Evolutionary conservation across 2,888 invertebrate genomes (phyloP), one percentile per base, ranked within the genome.

Genomic region (Troides helena): DNA sequence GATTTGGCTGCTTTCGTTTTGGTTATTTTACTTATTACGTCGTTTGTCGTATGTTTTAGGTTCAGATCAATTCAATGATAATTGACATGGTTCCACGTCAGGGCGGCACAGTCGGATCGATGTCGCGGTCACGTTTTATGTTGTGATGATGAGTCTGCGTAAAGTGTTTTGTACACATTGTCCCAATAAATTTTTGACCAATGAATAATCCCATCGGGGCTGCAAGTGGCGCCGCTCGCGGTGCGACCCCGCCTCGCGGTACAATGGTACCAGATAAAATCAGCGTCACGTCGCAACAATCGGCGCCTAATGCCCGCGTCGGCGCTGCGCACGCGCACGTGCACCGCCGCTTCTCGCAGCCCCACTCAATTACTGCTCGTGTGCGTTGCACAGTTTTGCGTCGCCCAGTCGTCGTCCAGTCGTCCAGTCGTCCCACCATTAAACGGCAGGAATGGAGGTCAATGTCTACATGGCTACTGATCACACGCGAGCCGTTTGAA

Each of bases 211-310:
- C 25, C 36, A 21, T 39, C 17, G 58, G 58, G 56, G n/a, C n/a
- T 62, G 23, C 18, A 25, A 63, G 23, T 21, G n/a, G 25, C 46
- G 39, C 67, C 77, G 77, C 75, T 69, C 17, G 7, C 72, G 80
- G 62, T 76, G 74, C 12, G 62, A 70, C 84, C 80, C 68, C 67
- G 73, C 76, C 70, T 43, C 21, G 18, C 30, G 18, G 21, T 70
- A 65, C 74, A 78, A 76, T 69, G 57, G 75, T 73, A 67, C 73
- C 46, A 60, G 86, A 85, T 86, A 77, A 74, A 80, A 87, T 87
- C 87, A 71, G 69, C 73, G 76, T 84, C 87, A 87, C 87, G 87
- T 87, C 77, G 77, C 67, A 67, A 72, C 78, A 77, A 84, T 85
- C 80, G 77, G 72, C 77, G 85, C 85, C 83, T 82, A 76, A 87